Percentiles rank a stretch among this genome's conserved stretches.
Conservation (phyloP, 1,140 invertebrate species). For the Hylyphantes graminicola region DNA sequence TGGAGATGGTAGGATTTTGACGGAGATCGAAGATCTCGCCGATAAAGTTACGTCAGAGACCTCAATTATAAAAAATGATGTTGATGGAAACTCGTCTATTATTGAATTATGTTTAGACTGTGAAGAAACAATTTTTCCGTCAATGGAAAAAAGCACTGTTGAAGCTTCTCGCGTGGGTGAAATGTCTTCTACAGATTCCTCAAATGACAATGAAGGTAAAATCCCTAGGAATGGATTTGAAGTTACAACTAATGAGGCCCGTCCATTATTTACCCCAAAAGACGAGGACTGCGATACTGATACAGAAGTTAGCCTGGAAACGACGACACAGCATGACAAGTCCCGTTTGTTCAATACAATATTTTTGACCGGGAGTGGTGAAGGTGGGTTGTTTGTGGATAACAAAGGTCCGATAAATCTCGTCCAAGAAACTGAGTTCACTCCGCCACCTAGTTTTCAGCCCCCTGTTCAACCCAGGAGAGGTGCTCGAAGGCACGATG, state of each 20-base stretch:
- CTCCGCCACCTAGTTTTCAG: neutral
- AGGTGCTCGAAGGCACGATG: neutral
- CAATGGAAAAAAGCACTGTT: neutral
- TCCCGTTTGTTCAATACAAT: neutral
- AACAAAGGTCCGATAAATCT: neutral
- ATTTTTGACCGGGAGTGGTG: conserved; percentile 17
- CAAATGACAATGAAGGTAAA: too few relatives aligned
- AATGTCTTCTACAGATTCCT: too few relatives aligned
- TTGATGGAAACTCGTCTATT: neutral
- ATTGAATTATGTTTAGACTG: neutral
- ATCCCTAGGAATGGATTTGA: too few relatives aligned
- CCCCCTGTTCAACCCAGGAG: neutral
- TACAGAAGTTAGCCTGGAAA: neutral
- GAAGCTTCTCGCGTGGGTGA: too few relatives aligned
- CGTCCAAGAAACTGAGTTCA: neutral
- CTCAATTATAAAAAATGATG: neutral
- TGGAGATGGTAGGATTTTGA: neutral
- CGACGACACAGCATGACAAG: neutral
- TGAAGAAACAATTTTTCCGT: neutral
- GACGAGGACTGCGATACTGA: neutral
- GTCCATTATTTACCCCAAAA: neutral
- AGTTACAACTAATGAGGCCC: too few relatives aligned
- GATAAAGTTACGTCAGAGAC: too few relatives aligned
- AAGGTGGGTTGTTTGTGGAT: neutral
- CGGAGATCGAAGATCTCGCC: neutral